Conservation (phyloP, 2,888 invertebrate genomes). For the Lymantria dispar region DNA sequence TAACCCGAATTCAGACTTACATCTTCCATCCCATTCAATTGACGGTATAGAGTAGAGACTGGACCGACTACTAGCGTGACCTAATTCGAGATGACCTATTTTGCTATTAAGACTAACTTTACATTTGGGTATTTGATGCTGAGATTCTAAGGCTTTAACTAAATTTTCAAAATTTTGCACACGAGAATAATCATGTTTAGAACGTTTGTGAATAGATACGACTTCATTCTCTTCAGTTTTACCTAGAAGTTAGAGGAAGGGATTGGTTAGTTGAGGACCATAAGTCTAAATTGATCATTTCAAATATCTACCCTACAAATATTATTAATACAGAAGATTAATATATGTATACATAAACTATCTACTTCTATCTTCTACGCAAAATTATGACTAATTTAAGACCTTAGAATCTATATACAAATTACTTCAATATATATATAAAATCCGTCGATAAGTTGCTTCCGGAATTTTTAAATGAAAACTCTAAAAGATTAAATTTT, state of each 20-base stretch:
- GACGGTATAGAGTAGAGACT: constrained; percentile 67
- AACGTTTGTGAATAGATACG: constrained; percentile 47
- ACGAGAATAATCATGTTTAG: constrained; percentile 57
- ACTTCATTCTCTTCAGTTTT: constrained; percentile 38
- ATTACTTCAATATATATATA: no score
- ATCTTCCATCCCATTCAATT: constrained; percentile 63
- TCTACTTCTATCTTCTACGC: no score
- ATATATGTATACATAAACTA: no score
- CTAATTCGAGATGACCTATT: constrained; percentile 37
- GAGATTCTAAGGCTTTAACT: constrained; percentile 50
- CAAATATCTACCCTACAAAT: background rate
- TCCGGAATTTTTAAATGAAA: no score
- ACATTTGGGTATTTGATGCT: constrained; percentile 55
- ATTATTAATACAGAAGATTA: background rate
- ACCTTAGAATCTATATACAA: no score
- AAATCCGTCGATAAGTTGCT: no score
- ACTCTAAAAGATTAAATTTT: no score
- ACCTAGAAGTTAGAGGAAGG: constrained; percentile 40
- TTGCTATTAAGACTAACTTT: constrained; percentile 55
- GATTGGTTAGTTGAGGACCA: constrained; percentile 6
- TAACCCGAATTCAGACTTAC: constrained; percentile 47
- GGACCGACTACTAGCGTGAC: constrained; percentile 52
- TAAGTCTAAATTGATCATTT: background rate
- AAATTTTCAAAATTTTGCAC: constrained; percentile 54
- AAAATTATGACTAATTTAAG: no score